Percentiles rank a stretch among this genome's conserved stretches.
These are phyloP conservation scores for Embiotoca jacksoni DNA, from an alignment of 2,113 vertebrate genomes.

Conservation along the genomic window DNA sequence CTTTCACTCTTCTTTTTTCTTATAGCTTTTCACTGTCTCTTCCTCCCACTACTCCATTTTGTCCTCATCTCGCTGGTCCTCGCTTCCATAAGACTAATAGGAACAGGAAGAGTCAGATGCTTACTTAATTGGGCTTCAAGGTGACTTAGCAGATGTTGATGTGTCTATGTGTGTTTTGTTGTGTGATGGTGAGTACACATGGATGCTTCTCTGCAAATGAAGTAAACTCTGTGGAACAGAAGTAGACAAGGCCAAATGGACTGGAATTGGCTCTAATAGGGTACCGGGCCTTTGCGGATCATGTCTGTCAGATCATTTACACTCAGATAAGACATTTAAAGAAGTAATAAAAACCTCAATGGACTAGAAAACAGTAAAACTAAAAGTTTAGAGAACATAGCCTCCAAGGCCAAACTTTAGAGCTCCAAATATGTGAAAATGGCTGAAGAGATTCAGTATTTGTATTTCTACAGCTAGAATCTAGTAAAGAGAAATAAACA, in stretches of 20 bases:
- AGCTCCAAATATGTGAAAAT: conserved; percentile 15
- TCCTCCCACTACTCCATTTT: conserved; percentile 50
- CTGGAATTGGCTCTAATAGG: conserved; percentile 76
- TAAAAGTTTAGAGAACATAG: conserved; percentile 17
- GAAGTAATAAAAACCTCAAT: conserved; percentile 46
- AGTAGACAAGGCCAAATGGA: conserved; percentile 76
- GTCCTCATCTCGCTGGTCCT: conserved; percentile 42
- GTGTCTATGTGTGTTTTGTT: conserved; percentile 26
- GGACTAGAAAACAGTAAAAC: conserved; percentile 29
- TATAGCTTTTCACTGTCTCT: conserved; percentile 58
- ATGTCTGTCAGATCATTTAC: conserved; percentile 62
- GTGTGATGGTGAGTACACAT: conserved; percentile 40
- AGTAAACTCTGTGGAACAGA: conserved; percentile 73
- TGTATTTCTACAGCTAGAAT: conserved; percentile 1
- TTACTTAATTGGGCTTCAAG: conserved; percentile 83
- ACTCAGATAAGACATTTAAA: conserved; percentile 51
- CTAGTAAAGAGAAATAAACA: conserved; percentile 2
- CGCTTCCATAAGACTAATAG: conserved; percentile 54
- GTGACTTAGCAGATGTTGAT: conserved; percentile 65
- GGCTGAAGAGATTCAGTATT: background rate
- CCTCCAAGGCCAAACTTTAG: conserved; percentile 17
- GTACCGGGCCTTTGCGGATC: conserved; percentile 52
- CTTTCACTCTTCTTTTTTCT: conserved; percentile 68
- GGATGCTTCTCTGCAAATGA: conserved; percentile 69
- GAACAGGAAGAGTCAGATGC: conserved; percentile 70